Base-by-base conservation (phyloP, 64 coral and sea anemone genomes). In the Dendrophyllia cribrosa region DNA sequence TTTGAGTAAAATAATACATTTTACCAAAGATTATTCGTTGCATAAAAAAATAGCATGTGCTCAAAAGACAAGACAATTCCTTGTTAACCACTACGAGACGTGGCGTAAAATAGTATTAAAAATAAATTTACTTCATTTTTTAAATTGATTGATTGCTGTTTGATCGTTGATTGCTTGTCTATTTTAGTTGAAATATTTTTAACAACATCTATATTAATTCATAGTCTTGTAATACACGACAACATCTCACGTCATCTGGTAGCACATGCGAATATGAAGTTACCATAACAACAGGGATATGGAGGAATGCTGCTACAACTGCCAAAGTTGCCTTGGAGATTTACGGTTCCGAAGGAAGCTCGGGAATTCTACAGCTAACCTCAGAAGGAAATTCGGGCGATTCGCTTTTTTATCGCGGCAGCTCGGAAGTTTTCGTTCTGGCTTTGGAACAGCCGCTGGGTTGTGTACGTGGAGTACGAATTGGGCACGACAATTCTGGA, bases 271-370 rank as follows among this genome's bases (percentile, higher is more conserved):
- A 69, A 90, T 90, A 90, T 51, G 45, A 81, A 5, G 23, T 81
- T 6, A 49, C 62, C 3, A 68, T 90, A n/a, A 81, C 76, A 11
- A 81, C 88, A 43, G 88, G 88, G 44, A 70, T 86, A 1, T 92
- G 34, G 34, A 34, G 34, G 34, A 34, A 34, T 34, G 34, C 34
- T 34, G 34, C 34, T 34, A 34, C 34, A 58, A 92, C 90, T 9
- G 70, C 90, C 22, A 50, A 74, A 14, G 70, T 92, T 64, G 74
- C 90, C 15, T 8, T 92, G 25, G 80, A 65, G 65, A 66, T 92
- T 16, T 75, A 92, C 9, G 90, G 90, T 44, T 16, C 20, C 6
- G 90, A 92, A 3, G 71, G 46, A 25, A 92, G 53, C 8, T 86
- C 58, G 66, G 81, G 22, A 43, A 50, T 92, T 45, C 50, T 92